Base-by-base conservation (phyloP, 2,797 vertebrate genomes). In the Lates japonicus region DNA sequence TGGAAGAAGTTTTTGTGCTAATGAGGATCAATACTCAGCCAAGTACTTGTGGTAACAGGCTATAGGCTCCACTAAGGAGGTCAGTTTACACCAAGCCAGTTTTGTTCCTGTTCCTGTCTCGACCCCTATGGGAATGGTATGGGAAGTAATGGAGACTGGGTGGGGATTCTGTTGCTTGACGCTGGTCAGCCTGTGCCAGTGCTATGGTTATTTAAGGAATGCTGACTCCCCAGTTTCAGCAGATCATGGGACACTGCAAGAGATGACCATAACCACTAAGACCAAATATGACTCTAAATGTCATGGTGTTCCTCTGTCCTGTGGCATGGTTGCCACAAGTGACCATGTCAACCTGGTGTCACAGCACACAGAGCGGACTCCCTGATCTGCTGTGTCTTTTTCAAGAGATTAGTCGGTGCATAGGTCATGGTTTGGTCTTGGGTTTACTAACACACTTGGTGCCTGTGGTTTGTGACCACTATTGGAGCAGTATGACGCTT, bases 131-230 rank as follows among this genome's bases (percentile, higher is more conserved):
- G 81, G 80, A 74, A 78, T 52, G 37, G 70, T 84, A 87, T 81
- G 84, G 80, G 68, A 71, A 81, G 88, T 88, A 87, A 86, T 79
- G 51, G 88, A 90, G 87, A 82, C 87, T 59, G 72, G 65, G 60
- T 69, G 72, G 70, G 66, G 84, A 87, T 87, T 90, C 60, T 60
- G 87, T 86, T 88, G 82, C 87, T 76, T 84, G 84, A 88, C 48
- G 10, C 81, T 78, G 86, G 79, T 88, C 91, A 85, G 83, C 65
- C 81, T 74, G 78, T 81, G 65, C 83, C 71, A 70, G 84, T 77
- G 71, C 86, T 74, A 69, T 74, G 90, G 92, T 93, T 95, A 94
- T 95, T 95, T 94, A 93, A 94, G 90, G 91, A 94, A 94, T 94
- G 93, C 93, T 93, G 93, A 94, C 86, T 92, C 85, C 78, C 76